These are phyloP conservation scores for Drosophila kambysellisi DNA, from an alignment of 2,888 invertebrate species.

Conservation along the genomic window DNA sequence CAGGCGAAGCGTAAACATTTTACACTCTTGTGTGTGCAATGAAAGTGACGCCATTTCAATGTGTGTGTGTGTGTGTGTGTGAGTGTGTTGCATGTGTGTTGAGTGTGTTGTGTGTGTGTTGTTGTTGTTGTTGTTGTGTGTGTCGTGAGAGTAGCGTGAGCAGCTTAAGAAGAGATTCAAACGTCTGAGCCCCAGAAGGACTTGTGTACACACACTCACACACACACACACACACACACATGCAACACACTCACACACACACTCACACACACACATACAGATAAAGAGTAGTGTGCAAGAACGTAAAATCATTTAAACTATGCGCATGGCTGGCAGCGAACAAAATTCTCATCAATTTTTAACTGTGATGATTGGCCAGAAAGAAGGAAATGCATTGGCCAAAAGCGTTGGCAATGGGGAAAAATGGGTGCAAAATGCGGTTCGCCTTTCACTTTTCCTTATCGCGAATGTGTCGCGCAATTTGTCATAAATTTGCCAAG, in stretches of 20 bases:
- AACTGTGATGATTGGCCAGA: constrained; percentile 40
- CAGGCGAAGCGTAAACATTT: constrained; percentile 75
- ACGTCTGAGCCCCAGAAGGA: constrained; percentile 49
- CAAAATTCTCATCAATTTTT: constrained; percentile 40
- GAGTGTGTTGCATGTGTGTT: background rate
- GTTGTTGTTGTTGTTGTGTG: too few species aligned
- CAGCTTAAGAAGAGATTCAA: constrained; percentile 39
- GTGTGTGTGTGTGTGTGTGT: constrained; percentile 3
- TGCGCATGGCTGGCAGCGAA: constrained; percentile 26
- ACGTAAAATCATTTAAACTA: constrained; percentile 58
- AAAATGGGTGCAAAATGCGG: constrained; percentile 2
- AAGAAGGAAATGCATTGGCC: constrained; percentile 17
- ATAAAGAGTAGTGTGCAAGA: background rate
- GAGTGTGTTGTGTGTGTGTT: background rate
- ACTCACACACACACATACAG: background rate
- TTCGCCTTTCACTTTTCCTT: constrained; percentile 73
- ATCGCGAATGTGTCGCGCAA: constrained; percentile 67
- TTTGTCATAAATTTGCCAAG: constrained; percentile 82
- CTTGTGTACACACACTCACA: constrained; percentile 14
- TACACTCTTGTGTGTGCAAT: constrained; percentile 76
- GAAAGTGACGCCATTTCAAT: constrained; percentile 71
- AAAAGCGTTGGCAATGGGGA: background rate
- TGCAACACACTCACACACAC: background rate
- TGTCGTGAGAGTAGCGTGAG: background rate
- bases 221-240: background rate